A percentile compares a stretch with the other conserved stretches of the same genome.
phyloP scores from a whole-genome alignment of 2,797 vertebrate species.

The Clarias fuscus region DNA sequence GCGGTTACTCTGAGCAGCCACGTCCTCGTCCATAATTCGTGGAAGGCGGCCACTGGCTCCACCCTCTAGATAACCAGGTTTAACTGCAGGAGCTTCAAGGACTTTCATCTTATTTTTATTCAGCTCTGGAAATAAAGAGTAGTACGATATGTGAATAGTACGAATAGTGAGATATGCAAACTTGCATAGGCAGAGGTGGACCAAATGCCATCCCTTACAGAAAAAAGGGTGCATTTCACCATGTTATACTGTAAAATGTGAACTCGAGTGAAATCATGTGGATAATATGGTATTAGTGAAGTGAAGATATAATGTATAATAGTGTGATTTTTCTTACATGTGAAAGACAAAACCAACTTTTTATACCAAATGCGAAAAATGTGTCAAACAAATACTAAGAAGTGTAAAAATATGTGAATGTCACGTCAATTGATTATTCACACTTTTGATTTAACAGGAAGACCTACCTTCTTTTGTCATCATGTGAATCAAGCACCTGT shows the following conservation, averaged over 20 bases:
- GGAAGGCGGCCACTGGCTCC: conserved; percentile 80
- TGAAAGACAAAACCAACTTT: not conserved
- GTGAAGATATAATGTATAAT: too few species aligned
- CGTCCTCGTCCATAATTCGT: conserved; percentile 70
- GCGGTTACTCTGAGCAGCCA: conserved; percentile 67
- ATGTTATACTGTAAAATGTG: not conserved
- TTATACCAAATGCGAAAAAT: not conserved
- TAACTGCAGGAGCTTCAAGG: conserved; percentile 69
- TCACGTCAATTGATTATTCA: not conserved
- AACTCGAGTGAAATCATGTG: not conserved
- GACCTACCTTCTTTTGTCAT: not conserved
- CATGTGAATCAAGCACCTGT: not conserved
- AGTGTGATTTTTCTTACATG: too few species aligned
- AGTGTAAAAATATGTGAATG: not conserved
- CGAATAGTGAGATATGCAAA: not conserved
- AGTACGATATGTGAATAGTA: too few species aligned
- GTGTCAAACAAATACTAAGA: not conserved
- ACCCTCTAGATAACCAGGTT: conserved; percentile 76
- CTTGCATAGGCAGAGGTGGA: not conserved
- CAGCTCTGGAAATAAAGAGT: conserved; percentile 50
- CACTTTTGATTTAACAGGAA: not conserved
- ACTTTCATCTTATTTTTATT: conserved; percentile 69
- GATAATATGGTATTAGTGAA: not conserved
- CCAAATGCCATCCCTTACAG: not conserved
- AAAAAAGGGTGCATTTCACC: not conserved